Evolutionary conservation across 1,140 invertebrate species (phyloP).

Genomic region (Geopemphigus sp.): DNA sequence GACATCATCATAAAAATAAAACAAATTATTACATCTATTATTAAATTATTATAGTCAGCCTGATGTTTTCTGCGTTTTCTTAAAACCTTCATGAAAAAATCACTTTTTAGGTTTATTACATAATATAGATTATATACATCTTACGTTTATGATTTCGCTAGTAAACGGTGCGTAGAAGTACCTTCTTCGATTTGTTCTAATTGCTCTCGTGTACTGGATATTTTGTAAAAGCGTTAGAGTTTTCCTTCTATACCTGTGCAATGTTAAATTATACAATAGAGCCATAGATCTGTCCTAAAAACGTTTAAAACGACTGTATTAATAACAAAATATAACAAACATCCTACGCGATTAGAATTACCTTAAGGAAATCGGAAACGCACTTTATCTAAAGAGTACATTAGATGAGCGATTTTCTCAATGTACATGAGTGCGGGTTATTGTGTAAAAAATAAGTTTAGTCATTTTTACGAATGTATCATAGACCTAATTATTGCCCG

Average conservation of each 20-base stretch:
- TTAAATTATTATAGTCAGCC: not conserved
- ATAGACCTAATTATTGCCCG: too few relatives aligned
- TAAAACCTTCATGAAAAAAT: not conserved
- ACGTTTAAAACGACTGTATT: not conserved
- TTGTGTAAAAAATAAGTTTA: too few relatives aligned
- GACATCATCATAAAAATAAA: not conserved
- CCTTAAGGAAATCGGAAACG: too few relatives aligned
- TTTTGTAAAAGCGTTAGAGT: not conserved
- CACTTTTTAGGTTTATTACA: too few relatives aligned
- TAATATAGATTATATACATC: too few relatives aligned
- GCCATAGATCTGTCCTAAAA: not conserved
- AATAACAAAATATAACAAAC: too few relatives aligned
- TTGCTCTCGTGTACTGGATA: not conserved
- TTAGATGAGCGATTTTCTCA: too few relatives aligned
- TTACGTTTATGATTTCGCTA: not conserved
- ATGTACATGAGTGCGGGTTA: too few relatives aligned
- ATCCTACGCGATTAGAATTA: too few relatives aligned
- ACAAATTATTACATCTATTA: not conserved
- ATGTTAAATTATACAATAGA: not conserved
- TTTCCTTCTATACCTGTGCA: not conserved
- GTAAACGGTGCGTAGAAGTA: not conserved
- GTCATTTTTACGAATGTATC: too few relatives aligned
- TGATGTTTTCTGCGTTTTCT: not conserved
- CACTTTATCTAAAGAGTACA: too few relatives aligned
- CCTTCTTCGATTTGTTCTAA: constrained; percentile 9